These are phyloP conservation scores for Smithornis capensis DNA, from an alignment of 2,113 vertebrate species.

Conservation along the genomic window DNA sequence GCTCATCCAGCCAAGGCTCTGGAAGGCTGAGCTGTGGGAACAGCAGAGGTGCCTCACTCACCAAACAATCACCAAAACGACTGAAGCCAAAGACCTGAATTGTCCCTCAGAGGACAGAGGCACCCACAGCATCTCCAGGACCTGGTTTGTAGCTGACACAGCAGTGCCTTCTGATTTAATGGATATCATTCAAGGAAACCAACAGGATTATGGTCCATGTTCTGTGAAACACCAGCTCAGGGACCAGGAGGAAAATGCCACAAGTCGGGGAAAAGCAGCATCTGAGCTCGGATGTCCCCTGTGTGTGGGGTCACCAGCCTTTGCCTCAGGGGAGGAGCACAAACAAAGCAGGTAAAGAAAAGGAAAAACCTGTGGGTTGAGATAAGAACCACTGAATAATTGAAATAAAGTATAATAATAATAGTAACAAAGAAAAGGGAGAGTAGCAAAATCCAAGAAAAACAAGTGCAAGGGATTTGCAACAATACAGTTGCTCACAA, in stretches of 20 bases:
- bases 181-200: neutral
- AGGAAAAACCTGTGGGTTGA: neutral
- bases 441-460: neutral
- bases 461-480: neutral
- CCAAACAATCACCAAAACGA: neutral
- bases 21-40: neutral
- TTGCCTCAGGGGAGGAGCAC: neutral
- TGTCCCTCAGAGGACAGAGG: neutral
- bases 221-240: neutral
- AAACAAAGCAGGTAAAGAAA: neutral
- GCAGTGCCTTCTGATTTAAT: neutral
- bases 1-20: neutral
- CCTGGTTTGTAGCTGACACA: neutral
- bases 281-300: neutral
- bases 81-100: neutral
- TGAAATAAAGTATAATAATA: neutral
- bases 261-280: neutral
- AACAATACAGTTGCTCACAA: neutral
- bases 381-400: neutral
- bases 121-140: neutral
- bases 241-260: neutral
- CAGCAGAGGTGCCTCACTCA: neutral
- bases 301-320: neutral
- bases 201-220: rapidly evolving
- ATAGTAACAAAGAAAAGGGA: neutral